Conservation (phyloP, 2,113 vertebrate genomes). For the Patagioenas fasciata region DNA sequence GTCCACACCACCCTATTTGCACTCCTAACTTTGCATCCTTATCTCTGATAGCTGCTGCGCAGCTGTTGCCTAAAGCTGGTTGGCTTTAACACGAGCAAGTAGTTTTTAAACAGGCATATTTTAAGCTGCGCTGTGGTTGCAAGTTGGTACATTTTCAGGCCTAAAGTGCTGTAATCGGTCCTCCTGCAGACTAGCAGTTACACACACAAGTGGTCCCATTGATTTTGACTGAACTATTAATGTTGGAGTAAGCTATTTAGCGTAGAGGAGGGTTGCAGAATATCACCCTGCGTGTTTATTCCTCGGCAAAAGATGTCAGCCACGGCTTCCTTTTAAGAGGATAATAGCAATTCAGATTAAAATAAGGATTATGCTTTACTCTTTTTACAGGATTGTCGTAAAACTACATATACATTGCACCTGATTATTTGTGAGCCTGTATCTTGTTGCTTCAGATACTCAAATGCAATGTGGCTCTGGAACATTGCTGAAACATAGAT, state of each 20-base stretch:
- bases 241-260: background rate
- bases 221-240: background rate
- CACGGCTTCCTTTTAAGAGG: background rate
- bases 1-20: background rate
- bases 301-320: background rate
- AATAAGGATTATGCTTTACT: background rate
- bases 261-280: background rate
- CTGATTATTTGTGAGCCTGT: background rate
- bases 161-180: background rate
- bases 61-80: constrained; percentile 26
- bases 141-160: background rate
- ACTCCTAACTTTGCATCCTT: background rate
- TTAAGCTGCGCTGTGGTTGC: background rate
- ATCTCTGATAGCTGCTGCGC: constrained; percentile 21
- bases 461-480: background rate
- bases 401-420: background rate
- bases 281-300: background rate
- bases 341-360: background rate
- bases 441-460: background rate
- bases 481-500: background rate
- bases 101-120: background rate
- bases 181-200: background rate
- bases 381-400: background rate
- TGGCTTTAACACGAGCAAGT: background rate
- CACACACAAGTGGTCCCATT: background rate